phyloP scores from a whole-genome alignment of 2,113 vertebrate genomes.

The Cinclus mexicanus region DNA sequence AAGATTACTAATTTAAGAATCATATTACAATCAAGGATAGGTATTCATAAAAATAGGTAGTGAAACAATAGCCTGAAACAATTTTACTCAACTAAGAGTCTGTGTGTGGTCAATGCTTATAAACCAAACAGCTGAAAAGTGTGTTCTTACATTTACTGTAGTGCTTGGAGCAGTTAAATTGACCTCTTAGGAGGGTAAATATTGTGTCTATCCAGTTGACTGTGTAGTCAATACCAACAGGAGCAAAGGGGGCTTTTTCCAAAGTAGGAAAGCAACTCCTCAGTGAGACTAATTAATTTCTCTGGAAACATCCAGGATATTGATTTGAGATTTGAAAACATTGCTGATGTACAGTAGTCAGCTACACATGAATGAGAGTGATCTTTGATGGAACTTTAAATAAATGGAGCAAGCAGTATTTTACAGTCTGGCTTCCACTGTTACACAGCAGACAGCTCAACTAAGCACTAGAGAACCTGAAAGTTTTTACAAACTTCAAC shows the following conservation, averaged over 20 bases:
- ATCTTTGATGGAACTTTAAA: constrained; percentile 44
- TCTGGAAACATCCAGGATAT: constrained; percentile 61
- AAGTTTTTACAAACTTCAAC: not conserved
- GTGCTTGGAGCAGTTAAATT: constrained; percentile 35
- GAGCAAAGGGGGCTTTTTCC: not conserved
- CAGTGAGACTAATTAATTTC: constrained; percentile 73
- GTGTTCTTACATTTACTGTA: not conserved
- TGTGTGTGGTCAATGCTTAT: not conserved
- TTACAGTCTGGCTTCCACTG: not conserved
- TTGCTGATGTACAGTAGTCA: constrained; percentile 41
- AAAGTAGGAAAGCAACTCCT: constrained; percentile 34
- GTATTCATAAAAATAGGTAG: not conserved
- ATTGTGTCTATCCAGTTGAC: constrained; percentile 24
- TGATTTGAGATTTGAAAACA: constrained; percentile 68
- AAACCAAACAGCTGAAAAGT: not conserved
- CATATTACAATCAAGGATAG: not conserved
- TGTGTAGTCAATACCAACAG: constrained; percentile 46
- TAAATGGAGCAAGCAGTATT: not conserved
- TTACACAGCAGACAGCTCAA: not conserved
- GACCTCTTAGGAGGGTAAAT: constrained; percentile 56
- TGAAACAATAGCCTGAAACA: not conserved
- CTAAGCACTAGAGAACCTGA: not conserved
- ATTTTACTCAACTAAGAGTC: not conserved
- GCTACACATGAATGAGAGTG: constrained; percentile 43
- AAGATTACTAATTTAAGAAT: not conserved